Percentiles rank a stretch among this genome's conserved stretches.
Conservation (phyloP, 1,140 invertebrate genomes). For the Zeugodacus cucurbitae region DNA sequence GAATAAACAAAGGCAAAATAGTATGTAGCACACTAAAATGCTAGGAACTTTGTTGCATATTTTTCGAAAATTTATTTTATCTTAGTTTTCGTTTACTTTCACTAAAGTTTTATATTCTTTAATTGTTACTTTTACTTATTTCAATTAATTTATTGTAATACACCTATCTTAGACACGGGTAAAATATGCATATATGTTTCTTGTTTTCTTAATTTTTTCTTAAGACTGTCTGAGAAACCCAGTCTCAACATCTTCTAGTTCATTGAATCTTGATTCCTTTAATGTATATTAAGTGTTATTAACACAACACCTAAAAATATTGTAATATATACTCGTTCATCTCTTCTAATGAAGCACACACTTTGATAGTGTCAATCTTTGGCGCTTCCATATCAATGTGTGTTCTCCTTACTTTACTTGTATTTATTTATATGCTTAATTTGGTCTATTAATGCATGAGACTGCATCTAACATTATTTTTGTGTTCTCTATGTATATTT, state of each 20-base stretch:
- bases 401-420: neutral
- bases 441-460: neutral
- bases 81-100: constrained; percentile 14
- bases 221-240: neutral
- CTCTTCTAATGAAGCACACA: neutral
- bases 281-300: neutral
- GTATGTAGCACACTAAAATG: constrained; percentile 54
- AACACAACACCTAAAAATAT: neutral
- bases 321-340: neutral
- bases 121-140: neutral
- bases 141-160: neutral
- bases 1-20: constrained; percentile 63
- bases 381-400: neutral
- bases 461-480: neutral
- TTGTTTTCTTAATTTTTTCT: neutral
- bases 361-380: neutral
- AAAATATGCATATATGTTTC: constrained; percentile 13
- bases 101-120: neutral
- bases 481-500: constrained; percentile 27
- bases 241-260: neutral
- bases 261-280: neutral
- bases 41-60: constrained; percentile 61
- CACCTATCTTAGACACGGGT: neutral
- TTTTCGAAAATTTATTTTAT: constrained; percentile 13
- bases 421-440: neutral